Evolutionary conservation across 2,888 invertebrate species (phyloP), one percentile per base, ranked within the genome.

Genomic region (Biston betularia): DNA sequence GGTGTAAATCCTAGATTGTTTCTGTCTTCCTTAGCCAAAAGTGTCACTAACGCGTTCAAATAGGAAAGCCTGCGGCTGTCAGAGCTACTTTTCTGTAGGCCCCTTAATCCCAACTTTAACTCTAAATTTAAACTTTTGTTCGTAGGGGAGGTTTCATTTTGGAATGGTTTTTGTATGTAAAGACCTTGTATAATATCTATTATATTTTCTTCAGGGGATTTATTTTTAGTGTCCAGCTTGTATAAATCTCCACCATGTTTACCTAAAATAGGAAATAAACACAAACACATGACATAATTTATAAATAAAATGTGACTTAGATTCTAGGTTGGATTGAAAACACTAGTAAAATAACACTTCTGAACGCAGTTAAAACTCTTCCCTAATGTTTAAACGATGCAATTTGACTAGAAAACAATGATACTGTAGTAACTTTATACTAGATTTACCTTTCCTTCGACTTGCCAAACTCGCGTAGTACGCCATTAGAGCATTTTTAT

Each of bases 21-120:
- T 78, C 94, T 94, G 76, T 96, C 95, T 83, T 95, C 94, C 84
- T 95, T 95, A 80, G 94, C 93, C 74, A 96, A 92, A 74, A 98
- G 94, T 83, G 97, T 97, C 64, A 98, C 97, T 90, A 98, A 96
- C 70, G 96, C 97, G 94, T 98, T 98, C 80, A 98, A 95, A 88
- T 98, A 97, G 75, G 97, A 97, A 76, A 98, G 94, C 86, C 97
- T 96, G 85, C 96, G 96, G 71, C 95, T 96, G 88, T 97, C 97
- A 68, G 96, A 95, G 69, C 96, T 94, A 82, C 94, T 95, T 81
- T 95, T 95, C 75, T 95, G 95, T 68, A 95, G 83, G 82, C 95
- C 94, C 66, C 93, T 93, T 63, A 96, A 88, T 64, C 96, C 95
- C 67, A 86, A 76, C 84, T 96, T 96, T 71, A 92, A 91, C 67